Evolutionary conservation across 2,113 vertebrate species (phyloP).

Genomic region (Brachypteracias leptosomus): DNA sequence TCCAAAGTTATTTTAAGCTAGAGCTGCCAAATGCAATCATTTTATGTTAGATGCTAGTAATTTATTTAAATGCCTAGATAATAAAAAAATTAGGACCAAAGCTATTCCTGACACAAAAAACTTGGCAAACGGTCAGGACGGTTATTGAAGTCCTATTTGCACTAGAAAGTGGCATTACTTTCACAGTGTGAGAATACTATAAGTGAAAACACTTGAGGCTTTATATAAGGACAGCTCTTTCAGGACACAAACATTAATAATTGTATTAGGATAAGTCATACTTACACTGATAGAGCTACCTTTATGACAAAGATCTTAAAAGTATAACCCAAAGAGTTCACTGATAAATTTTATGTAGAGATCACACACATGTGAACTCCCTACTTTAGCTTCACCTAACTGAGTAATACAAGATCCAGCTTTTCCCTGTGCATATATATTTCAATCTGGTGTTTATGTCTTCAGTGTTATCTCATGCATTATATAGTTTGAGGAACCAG

Average conservation of each 20-base stretch:
- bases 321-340: background rate
- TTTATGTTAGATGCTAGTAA: background rate
- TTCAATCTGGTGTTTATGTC: background rate
- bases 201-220: background rate
- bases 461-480: background rate
- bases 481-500: background rate
- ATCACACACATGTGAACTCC: background rate
- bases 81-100: background rate
- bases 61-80: background rate
- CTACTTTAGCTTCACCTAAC: background rate
- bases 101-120: background rate
- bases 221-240: background rate
- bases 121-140: background rate
- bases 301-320: background rate
- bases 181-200: background rate
- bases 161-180: background rate
- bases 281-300: background rate
- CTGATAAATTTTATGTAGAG: background rate
- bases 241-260: background rate
- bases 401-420: background rate
- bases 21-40: background rate
- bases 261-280: background rate
- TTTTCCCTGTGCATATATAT: background rate
- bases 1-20: background rate
- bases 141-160: background rate